Percentiles rank a stretch among this genome's conserved stretches.
Conservation (phyloP, 1,140 invertebrate species). For the Hylaeus anthracinus region DNA sequence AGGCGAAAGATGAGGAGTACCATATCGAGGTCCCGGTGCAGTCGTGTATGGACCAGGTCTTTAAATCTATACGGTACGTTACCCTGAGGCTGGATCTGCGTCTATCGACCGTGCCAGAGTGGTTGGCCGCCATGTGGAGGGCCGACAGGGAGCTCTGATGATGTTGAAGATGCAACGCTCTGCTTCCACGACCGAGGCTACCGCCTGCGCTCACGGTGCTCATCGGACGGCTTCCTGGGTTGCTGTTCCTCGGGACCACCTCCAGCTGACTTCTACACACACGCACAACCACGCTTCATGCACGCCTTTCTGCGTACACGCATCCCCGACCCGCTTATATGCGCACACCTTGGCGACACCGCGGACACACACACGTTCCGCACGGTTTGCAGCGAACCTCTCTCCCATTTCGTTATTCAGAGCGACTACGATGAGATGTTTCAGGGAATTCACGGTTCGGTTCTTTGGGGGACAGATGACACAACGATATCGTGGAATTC, state of each 20-base stretch:
- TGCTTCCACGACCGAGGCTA: constrained; percentile 77
- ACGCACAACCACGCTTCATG: constrained; percentile 75
- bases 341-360: constrained; percentile 70
- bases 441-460: no score
- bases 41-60: constrained; percentile 44
- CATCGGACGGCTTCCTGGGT: constrained; percentile 71
- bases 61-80: constrained; percentile 70
- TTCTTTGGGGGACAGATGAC: no score
- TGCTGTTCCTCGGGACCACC: constrained; percentile 77
- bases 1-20: constrained; percentile 29
- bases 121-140: constrained; percentile 75
- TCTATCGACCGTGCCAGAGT: constrained; percentile 75
- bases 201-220: constrained; percentile 76
- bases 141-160: constrained; percentile 77
- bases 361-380: constrained; percentile 75
- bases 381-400: constrained; percentile 67
- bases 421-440: not conserved
- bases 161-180: constrained; percentile 75
- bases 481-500: no score
- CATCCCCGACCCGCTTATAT: constrained; percentile 48
- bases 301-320: constrained; percentile 69
- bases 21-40: constrained; percentile 36
- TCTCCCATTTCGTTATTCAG: constrained; percentile 28
- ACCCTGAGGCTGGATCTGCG: constrained; percentile 80
- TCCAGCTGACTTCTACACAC: constrained; percentile 80